Percentiles rank a stretch among this genome's conserved stretches.
These are phyloP conservation scores for Melinaea menophilus DNA, from an alignment of 2,888 invertebrate genomes.

Conservation along the genomic window DNA sequence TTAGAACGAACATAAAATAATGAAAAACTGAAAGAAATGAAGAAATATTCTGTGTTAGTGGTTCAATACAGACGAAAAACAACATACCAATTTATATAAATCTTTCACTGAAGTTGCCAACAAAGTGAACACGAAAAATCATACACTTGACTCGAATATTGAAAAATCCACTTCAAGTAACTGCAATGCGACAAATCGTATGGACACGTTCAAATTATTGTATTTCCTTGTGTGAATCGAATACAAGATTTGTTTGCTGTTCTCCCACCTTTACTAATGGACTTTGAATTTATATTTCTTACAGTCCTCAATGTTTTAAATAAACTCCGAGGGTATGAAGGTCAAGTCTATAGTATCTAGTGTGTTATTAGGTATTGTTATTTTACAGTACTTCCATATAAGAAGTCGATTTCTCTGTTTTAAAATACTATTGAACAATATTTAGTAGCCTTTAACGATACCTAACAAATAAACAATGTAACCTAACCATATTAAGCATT, in stretches of 20 bases:
- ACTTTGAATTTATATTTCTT: no score
- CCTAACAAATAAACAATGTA: no score
- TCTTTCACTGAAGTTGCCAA: constrained; percentile 15
- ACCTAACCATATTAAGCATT: no score
- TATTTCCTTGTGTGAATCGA: constrained; percentile 37
- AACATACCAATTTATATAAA: constrained; percentile 4
- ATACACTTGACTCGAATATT: constrained; percentile 42
- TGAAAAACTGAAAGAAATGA: not conserved
- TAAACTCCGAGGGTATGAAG: no score
- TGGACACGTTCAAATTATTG: constrained; percentile 53
- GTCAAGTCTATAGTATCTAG: no score
- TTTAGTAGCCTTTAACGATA: no score
- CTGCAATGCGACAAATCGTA: constrained; percentile 72
- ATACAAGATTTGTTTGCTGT: constrained; percentile 51
- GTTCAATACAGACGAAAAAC: constrained; percentile 1
- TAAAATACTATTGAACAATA: no score
- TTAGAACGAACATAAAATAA: not conserved
- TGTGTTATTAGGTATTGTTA: no score
- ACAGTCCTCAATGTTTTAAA: no score
- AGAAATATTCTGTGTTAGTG: not conserved
- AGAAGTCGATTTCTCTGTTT: no score
- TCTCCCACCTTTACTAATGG: constrained; percentile 40
- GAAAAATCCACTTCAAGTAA: constrained; percentile 49
- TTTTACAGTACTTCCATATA: no score
- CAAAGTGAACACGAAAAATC: constrained; percentile 35